phyloP scores from a whole-genome alignment of 2,113 vertebrate genomes.

The Cyanoliseus patagonus region DNA sequence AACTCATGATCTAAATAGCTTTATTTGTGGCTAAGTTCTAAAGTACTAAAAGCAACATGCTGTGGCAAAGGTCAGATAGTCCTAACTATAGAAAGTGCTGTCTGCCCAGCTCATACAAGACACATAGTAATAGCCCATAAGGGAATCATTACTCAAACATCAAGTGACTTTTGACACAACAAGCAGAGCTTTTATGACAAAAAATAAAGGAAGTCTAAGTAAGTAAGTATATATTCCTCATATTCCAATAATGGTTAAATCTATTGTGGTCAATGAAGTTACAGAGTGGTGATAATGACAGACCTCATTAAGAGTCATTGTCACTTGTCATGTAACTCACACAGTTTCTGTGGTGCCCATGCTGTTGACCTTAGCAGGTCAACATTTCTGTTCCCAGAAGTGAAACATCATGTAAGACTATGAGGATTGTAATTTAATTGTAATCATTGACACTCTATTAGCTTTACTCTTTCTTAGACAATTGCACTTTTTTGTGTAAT shows the following conservation, averaged over 20 bases:
- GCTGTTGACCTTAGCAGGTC: background rate
- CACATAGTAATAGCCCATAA: background rate
- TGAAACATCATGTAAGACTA: background rate
- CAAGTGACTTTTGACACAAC: background rate
- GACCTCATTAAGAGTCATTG: background rate
- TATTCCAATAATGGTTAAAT: background rate
- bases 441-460: background rate
- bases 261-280: background rate
- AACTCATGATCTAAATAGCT: background rate
- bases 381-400: background rate
- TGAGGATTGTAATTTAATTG: background rate
- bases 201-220: background rate
- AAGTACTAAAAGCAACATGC: background rate
- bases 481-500: background rate
- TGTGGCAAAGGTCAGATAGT: background rate
- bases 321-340: background rate
- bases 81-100: background rate
- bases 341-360: background rate
- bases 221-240: background rate
- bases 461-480: background rate
- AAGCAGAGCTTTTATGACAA: background rate
- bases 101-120: background rate
- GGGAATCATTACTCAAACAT: background rate
- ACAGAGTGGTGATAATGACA: background rate
- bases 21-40: background rate